These are phyloP conservation scores for Ptychoptera contaminata DNA, from an alignment of 2,888 invertebrate genomes.

Conservation along the genomic window DNA sequence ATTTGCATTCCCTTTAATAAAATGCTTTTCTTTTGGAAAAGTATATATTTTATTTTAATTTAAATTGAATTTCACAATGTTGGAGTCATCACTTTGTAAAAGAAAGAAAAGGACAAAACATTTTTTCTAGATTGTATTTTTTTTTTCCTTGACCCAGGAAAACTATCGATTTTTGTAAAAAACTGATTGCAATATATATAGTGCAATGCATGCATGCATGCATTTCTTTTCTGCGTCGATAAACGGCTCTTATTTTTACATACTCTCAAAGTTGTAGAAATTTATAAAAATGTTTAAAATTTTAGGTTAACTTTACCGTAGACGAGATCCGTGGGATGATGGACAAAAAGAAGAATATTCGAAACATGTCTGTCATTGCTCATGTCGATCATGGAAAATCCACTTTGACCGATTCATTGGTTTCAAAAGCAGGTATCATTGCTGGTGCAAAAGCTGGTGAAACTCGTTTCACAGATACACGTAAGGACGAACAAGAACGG, in stretches of 20 bases:
- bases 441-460: slow-evolving; percentile 98
- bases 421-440: slow-evolving; percentile 99
- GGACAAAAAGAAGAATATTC: slow-evolving; percentile 99
- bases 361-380: slow-evolving; percentile 99
- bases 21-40: too few species aligned
- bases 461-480: slow-evolving; percentile 96
- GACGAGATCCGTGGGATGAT: slow-evolving; percentile 99
- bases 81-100: too few species aligned
- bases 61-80: too few species aligned
- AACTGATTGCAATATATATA: slow-evolving; percentile 14
- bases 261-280: too few species aligned
- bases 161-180: slow-evolving; percentile 13
- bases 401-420: slow-evolving; percentile 96
- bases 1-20: too few species aligned
- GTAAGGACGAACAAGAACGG: slow-evolving; percentile 99
- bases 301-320: slow-evolving; percentile 99
- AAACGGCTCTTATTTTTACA: slow-evolving; percentile 1
- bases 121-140: too few species aligned
- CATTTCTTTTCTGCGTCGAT: too few species aligned
- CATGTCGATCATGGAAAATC: slow-evolving; percentile 99
- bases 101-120: too few species aligned
- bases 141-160: slow-evolving; percentile 8
- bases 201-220: background rate
- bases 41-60: too few species aligned
- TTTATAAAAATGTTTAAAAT: background rate